phyloP scores from a whole-genome alignment of 2,113 vertebrate species.

The Leucopternis melanops region DNA sequence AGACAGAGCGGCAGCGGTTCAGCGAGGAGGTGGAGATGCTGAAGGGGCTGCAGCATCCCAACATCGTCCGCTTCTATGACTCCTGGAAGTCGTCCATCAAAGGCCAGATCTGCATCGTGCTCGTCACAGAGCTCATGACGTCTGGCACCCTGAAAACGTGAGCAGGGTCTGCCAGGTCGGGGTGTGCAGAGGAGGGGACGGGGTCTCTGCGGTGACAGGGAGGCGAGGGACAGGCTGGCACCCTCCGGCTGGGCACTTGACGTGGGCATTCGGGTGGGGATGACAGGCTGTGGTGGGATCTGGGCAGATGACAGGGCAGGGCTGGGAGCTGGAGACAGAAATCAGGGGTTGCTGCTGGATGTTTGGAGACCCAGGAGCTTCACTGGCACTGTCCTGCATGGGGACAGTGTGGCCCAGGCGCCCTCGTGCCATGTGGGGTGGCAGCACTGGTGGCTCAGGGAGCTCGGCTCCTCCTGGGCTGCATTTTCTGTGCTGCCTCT shows the following conservation, averaged over 20 bases:
- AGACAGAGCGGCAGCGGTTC: slow-evolving; percentile 85
- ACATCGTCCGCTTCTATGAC: slow-evolving; percentile 95
- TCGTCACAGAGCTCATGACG: slow-evolving; percentile 96
- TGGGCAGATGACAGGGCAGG: background rate
- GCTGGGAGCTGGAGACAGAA: background rate
- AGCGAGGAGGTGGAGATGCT: slow-evolving; percentile 94
- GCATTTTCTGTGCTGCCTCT: background rate
- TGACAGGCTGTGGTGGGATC: background rate
- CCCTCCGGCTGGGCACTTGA: background rate
- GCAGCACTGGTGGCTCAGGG: background rate
- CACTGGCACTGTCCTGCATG: accelerated
- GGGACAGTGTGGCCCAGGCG: background rate
- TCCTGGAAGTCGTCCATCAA: slow-evolving; percentile 88
- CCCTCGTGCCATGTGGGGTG: accelerated
- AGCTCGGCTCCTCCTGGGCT: background rate
- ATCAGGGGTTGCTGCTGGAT: background rate
- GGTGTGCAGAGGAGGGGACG: accelerated
- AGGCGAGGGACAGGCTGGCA: background rate
- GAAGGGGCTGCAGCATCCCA: slow-evolving; percentile 92
- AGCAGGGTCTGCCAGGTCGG: slow-evolving; percentile 5
- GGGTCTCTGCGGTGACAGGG: background rate
- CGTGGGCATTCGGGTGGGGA: accelerated
- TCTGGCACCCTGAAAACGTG: slow-evolving; percentile 96
- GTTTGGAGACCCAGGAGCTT: background rate
- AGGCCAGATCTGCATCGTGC: slow-evolving; percentile 86